Evolutionary conservation across 2,888 invertebrate species (phyloP).

Genomic region (Ecdyonurus torrentis): DNA sequence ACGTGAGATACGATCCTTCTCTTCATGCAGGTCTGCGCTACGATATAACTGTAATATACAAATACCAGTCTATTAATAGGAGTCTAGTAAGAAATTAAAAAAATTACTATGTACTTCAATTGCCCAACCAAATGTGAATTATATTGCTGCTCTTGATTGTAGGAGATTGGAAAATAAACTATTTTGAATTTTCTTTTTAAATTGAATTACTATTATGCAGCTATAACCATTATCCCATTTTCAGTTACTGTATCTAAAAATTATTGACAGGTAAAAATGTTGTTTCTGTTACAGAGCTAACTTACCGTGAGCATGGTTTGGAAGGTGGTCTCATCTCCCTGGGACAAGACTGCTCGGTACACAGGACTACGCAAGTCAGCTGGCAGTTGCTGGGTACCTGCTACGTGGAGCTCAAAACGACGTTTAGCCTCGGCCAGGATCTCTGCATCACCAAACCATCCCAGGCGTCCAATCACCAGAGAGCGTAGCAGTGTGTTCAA

Average conservation of each 20-base stretch:
- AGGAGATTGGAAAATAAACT: no score
- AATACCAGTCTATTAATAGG: neutral
- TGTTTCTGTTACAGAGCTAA: no score
- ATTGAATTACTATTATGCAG: neutral
- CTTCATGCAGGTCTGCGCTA: conserved; percentile 77
- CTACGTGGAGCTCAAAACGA: conserved; percentile 47
- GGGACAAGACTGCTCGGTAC: conserved; percentile 65
- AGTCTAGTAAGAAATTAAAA: neutral
- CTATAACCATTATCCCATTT: neutral
- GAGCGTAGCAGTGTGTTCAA: conserved; percentile 72
- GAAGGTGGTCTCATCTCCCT: conserved; percentile 51
- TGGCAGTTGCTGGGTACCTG: conserved; percentile 40
- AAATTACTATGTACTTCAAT: no score
- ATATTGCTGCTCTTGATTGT: neutral
- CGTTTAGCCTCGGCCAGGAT: conserved; percentile 59
- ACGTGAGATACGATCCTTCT: conserved; percentile 77
- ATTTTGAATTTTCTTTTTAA: neutral
- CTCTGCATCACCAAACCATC: conserved; percentile 60
- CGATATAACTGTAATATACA: conserved; percentile 41
- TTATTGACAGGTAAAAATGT: no score
- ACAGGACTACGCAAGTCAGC: conserved; percentile 81
- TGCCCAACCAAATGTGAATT: no score
- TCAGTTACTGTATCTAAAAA: no score
- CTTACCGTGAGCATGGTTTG: conserved; percentile 54
- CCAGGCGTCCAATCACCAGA: conserved; percentile 65